These are phyloP conservation scores for Zaprionus ghesquierei DNA, from an alignment of 1,140 invertebrate genomes.

Conservation along the genomic window DNA sequence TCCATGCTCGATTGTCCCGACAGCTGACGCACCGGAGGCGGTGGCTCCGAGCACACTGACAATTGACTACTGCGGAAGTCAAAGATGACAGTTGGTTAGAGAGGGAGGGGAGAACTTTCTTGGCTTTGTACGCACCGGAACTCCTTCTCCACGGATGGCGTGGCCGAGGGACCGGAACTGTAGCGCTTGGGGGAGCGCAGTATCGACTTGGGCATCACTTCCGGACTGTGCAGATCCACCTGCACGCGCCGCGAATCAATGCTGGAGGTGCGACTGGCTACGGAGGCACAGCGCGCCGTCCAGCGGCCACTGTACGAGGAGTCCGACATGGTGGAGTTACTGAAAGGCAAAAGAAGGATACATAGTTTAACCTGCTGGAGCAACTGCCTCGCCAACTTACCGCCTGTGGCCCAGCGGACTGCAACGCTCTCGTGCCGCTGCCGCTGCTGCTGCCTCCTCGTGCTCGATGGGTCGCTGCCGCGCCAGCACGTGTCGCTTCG, in stretches of 20 bases:
- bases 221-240: slow-evolving; percentile 79
- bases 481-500: slow-evolving; percentile 88
- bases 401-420: slow-evolving; percentile 74
- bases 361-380: not conserved
- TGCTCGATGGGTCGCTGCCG: slow-evolving; percentile 89
- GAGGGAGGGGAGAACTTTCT: not conserved
- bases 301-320: slow-evolving; percentile 80
- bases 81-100: slow-evolving; percentile 16
- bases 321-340: slow-evolving; percentile 81
- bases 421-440: slow-evolving; percentile 47
- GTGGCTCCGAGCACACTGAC: slow-evolving; percentile 80
- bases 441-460: slow-evolving; percentile 82
- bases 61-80: slow-evolving; percentile 57
- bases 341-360: slow-evolving; percentile 7
- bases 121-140: slow-evolving; percentile 57
- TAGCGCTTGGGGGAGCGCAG: slow-evolving; percentile 74
- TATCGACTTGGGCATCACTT: slow-evolving; percentile 74
- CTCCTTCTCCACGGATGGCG: slow-evolving; percentile 78
- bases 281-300: slow-evolving; percentile 74
- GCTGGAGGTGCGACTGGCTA: slow-evolving; percentile 78
- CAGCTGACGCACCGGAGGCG: slow-evolving; percentile 71
- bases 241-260: slow-evolving; percentile 78
- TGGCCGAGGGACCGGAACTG: slow-evolving; percentile 74
- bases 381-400: slow-evolving; percentile 31
- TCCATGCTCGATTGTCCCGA: slow-evolving; percentile 82